Evolutionary conservation across 2,113 vertebrate species (phyloP).

Genomic region (Marcusenius ussheri): DNA sequence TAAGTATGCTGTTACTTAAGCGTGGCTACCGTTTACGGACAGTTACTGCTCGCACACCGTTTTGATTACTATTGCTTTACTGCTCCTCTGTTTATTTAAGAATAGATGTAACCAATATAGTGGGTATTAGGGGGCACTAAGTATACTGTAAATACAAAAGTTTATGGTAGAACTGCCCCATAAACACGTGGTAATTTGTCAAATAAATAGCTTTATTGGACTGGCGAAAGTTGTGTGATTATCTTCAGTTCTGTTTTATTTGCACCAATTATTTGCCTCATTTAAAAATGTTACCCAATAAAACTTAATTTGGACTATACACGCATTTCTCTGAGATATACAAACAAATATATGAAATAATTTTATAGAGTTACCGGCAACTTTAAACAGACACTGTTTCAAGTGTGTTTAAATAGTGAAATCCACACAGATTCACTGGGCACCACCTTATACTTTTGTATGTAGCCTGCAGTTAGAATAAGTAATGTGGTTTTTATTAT

Average conservation of each 20-base stretch:
- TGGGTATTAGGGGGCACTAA: constrained; percentile 57
- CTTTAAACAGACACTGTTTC: background rate
- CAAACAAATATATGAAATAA: background rate
- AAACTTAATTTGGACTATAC: background rate
- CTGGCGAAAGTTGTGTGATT: constrained; percentile 32
- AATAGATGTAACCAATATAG: constrained; percentile 47
- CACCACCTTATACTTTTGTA: background rate
- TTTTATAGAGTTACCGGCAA: background rate
- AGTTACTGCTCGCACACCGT: constrained; percentile 26
- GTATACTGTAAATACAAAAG: constrained; percentile 60
- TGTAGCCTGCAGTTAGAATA: background rate
- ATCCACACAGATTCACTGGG: background rate
- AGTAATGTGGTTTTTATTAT: background rate
- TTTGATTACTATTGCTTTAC: constrained; percentile 54
- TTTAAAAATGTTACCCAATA: background rate
- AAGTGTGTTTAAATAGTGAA: background rate
- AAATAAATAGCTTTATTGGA: constrained; percentile 34
- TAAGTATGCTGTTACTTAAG: constrained; percentile 25
- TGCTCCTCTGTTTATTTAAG: constrained; percentile 57
- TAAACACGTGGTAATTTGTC: constrained; percentile 50
- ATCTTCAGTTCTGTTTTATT: constrained; percentile 34
- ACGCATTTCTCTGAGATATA: background rate
- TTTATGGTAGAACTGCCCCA: constrained; percentile 67
- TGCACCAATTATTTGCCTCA: constrained; percentile 32
- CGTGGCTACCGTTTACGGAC: constrained; percentile 44